A percentile compares a stretch with the other conserved stretches of the same genome.
These are phyloP conservation scores for Gymnothorax javanicus DNA, from an alignment of 2,797 vertebrate genomes.

Conservation along the genomic window DNA sequence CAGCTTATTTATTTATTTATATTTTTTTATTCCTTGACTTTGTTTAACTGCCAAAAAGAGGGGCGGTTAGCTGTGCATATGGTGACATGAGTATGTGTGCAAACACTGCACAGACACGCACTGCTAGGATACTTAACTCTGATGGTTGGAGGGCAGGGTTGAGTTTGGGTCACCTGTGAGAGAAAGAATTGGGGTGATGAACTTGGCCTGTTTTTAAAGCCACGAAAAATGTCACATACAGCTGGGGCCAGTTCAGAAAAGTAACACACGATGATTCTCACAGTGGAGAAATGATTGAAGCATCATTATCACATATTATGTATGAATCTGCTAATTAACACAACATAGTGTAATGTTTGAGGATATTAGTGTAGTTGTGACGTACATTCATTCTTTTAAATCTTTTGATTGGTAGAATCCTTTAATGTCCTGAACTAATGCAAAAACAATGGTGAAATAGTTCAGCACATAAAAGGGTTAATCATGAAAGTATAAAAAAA, in stretches of 20 bases:
- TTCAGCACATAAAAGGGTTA: no score
- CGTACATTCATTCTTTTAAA: neutral
- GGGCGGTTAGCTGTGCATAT: neutral
- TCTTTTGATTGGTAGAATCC: neutral
- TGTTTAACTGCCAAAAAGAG: neutral
- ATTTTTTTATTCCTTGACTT: neutral
- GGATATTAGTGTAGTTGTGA: neutral
- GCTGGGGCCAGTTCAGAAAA: neutral
- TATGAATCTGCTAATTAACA: neutral
- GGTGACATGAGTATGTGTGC: neutral
- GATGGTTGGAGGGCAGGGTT: neutral
- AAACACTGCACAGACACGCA: neutral
- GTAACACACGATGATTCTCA: neutral
- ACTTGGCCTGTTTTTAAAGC: neutral
- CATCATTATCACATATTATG: neutral
- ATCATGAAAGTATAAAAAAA: neutral
- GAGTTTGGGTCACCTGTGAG: neutral
- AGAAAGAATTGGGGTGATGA: neutral
- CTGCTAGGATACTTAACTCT: neutral
- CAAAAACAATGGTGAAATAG: no score
- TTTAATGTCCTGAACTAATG: neutral
- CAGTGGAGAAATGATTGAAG: neutral
- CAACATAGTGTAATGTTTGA: neutral
- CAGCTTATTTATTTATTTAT: neutral
- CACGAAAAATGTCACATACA: neutral